These are phyloP conservation scores for Laupala kohalensis DNA, from an alignment of 1,140 invertebrate genomes.

Conservation along the genomic window DNA sequence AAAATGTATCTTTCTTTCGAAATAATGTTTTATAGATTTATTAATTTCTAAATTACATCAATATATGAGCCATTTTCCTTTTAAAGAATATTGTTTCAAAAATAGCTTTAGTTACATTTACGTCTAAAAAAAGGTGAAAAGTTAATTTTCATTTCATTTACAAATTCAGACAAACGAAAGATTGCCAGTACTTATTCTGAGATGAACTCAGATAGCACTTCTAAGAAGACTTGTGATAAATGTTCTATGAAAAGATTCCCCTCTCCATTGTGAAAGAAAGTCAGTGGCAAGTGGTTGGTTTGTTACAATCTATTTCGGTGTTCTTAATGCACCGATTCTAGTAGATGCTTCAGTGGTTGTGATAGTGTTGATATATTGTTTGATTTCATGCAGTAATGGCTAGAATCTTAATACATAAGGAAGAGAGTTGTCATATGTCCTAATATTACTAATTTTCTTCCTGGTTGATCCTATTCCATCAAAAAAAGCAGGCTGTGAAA, in stretches of 20 bases:
- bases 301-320: neutral
- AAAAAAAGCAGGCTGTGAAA: constrained; percentile 14
- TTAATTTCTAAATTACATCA: too few relatives aligned
- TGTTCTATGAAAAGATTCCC: neutral
- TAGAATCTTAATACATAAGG: neutral
- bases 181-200: too few relatives aligned
- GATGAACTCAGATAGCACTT: too few relatives aligned
- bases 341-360: constrained; percentile 12
- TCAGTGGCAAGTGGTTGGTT: neutral
- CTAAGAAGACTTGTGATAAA: neutral
- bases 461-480: constrained; percentile 3
- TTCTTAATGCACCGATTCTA: constrained; percentile 7
- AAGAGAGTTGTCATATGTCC: neutral
- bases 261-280: neutral
- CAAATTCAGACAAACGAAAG: too few relatives aligned
- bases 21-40: too few relatives aligned
- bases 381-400: constrained; percentile 1
- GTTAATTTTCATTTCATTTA: too few relatives aligned
- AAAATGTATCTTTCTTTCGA: too few relatives aligned
- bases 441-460: constrained; percentile 2
- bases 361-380: constrained; percentile 10
- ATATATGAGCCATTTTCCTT: too few relatives aligned
- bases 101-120: too few relatives aligned
- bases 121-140: too few relatives aligned
- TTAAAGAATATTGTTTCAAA: too few relatives aligned